Evolutionary conservation across 2,797 vertebrate species (phyloP).

Genomic region (Myiothlypis chrysogaster): DNA sequence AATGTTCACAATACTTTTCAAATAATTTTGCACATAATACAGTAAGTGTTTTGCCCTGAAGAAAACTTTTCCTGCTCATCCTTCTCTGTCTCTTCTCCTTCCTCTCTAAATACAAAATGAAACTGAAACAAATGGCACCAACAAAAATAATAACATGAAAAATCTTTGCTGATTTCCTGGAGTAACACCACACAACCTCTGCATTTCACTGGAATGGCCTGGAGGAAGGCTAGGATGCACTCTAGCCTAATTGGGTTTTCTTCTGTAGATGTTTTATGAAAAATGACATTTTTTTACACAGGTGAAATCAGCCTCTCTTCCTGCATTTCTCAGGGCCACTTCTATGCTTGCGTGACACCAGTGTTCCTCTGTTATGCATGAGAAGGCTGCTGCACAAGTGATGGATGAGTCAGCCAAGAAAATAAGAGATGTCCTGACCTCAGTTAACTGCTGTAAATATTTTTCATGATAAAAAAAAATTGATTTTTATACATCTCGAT

Average conservation of each 20-base stretch:
- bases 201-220: neutral
- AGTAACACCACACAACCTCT: neutral
- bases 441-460: neutral
- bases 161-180: neutral
- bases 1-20: neutral
- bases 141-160: neutral
- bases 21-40: neutral
- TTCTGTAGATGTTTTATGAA: constrained; percentile 7
- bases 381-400: neutral
- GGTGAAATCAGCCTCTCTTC: constrained; percentile 12
- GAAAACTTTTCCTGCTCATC: neutral
- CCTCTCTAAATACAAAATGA: neutral
- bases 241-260: neutral
- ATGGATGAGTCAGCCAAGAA: constrained; percentile 12
- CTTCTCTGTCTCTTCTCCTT: neutral
- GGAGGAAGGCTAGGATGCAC: neutral
- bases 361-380: neutral
- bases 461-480: neutral
- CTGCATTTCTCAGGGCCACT: neutral
- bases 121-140: neutral
- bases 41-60: neutral
- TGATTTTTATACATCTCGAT: neutral
- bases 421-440: neutral
- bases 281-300: neutral
- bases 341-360: constrained; percentile 5